Conservation (phyloP, 2,113 vertebrate species). For the Mirza zaza region DNA sequence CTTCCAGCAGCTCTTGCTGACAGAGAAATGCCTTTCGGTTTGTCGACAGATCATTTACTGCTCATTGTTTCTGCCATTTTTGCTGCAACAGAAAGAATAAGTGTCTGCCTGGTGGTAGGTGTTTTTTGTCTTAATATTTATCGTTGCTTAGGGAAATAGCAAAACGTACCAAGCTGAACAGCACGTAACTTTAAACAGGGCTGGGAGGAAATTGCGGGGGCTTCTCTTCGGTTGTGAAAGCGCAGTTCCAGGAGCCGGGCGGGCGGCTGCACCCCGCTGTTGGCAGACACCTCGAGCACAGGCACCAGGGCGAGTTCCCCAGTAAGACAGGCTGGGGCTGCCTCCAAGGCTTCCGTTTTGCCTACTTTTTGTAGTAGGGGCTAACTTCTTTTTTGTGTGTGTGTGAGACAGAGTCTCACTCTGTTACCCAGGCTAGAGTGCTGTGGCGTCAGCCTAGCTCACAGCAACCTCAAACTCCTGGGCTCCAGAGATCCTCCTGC, state of each 20-base stretch:
- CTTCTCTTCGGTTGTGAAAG: background rate
- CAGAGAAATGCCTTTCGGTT: constrained; percentile 65
- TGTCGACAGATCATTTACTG: constrained; percentile 71
- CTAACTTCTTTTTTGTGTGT: background rate
- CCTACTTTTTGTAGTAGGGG: background rate
- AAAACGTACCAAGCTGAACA: background rate
- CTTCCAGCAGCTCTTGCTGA: constrained; percentile 59
- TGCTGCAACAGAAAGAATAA: constrained; percentile 59
- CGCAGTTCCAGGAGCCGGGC: background rate
- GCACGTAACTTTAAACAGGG: background rate
- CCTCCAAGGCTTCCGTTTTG: background rate
- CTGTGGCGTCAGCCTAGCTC: too few species aligned
- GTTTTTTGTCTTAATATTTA: constrained; percentile 68
- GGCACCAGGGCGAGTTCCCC: too few species aligned
- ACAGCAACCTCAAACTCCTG: too few species aligned
- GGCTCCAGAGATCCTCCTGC: too few species aligned
- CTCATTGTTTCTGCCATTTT: constrained; percentile 69
- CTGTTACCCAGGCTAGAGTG: too few species aligned
- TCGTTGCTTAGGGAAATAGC: constrained; percentile 61
- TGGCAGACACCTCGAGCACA: background rate
- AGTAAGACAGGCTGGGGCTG: background rate
- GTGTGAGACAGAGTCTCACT: too few species aligned
- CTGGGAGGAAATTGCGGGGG: background rate
- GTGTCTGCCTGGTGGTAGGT: constrained; percentile 46
- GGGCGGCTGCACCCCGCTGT: too few species aligned